phyloP scores from a whole-genome alignment of 2,113 vertebrate genomes.

The Elephas maximus region DNA sequence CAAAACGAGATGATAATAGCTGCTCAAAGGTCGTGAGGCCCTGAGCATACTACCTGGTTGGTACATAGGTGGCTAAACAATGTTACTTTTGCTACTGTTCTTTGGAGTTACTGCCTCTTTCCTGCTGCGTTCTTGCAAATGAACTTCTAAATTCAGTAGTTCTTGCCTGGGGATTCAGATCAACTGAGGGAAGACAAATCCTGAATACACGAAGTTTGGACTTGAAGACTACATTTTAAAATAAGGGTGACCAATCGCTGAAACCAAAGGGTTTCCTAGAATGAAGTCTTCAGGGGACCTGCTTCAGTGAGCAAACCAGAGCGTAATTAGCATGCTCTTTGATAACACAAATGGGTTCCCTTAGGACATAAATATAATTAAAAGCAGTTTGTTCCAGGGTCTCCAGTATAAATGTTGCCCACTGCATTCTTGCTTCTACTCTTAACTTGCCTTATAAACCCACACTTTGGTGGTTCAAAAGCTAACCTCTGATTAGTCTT shows the following conservation, averaged over 20 bases:
- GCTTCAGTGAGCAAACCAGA: not conserved
- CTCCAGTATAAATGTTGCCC: not conserved
- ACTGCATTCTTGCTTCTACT: not conserved
- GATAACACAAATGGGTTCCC: slow-evolving; percentile 50
- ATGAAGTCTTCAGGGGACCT: not conserved
- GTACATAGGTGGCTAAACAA: not conserved
- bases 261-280: slow-evolving; percentile 28
- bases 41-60: not conserved
- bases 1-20: not conserved
- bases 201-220: not conserved
- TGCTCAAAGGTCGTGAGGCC: not conserved
- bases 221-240: not conserved
- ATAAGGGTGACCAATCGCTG: slow-evolving; percentile 1
- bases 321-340: not conserved
- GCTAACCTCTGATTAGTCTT: not conserved
- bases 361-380: slow-evolving; percentile 27
- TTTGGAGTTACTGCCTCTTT: not conserved
- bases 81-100: not conserved
- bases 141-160: slow-evolving; percentile 31
- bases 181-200: not conserved
- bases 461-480: not conserved
- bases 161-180: not conserved
- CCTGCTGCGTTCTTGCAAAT: not conserved
- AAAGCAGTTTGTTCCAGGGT: slow-evolving; percentile 38
- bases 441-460: not conserved